Conservation (phyloP, 2,888 invertebrate species). For the Ferrisia virgata region DNA sequence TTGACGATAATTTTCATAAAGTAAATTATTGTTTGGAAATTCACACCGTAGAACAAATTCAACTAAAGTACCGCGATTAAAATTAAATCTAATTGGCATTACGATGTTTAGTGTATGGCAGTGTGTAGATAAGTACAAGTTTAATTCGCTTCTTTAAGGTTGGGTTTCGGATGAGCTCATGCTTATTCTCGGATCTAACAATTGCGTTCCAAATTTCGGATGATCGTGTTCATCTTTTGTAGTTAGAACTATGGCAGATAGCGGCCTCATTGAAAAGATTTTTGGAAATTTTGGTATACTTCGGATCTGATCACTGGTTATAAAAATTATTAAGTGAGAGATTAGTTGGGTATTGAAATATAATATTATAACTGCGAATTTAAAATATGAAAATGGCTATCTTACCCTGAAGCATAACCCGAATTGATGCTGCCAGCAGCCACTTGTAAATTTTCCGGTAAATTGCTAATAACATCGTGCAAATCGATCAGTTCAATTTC, state of each 20-base stretch:
- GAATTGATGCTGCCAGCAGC: conserved; percentile 54
- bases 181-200: neutral
- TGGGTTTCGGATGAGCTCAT: neutral
- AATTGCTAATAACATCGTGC: conserved; percentile 53
- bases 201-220: neutral
- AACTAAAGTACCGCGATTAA: too few relatives aligned
- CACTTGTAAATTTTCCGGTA: conserved; percentile 52
- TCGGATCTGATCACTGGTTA: neutral
- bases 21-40: too few relatives aligned
- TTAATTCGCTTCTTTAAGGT: too few relatives aligned
- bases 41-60: too few relatives aligned
- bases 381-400: too few relatives aligned
- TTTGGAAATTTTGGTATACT: neutral
- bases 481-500: conserved; percentile 52
- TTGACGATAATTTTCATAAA: too few relatives aligned
- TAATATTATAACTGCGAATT: neutral
- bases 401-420: conserved; percentile 52
- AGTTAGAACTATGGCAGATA: neutral
- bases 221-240: neutral
- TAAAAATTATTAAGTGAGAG: neutral
- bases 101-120: too few relatives aligned
- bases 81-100: too few relatives aligned
- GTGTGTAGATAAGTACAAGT: too few relatives aligned
- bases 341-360: too few relatives aligned
- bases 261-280: neutral